Evolutionary conservation across 1,140 invertebrate genomes (phyloP).

Genomic region (Arion vulgaris): DNA sequence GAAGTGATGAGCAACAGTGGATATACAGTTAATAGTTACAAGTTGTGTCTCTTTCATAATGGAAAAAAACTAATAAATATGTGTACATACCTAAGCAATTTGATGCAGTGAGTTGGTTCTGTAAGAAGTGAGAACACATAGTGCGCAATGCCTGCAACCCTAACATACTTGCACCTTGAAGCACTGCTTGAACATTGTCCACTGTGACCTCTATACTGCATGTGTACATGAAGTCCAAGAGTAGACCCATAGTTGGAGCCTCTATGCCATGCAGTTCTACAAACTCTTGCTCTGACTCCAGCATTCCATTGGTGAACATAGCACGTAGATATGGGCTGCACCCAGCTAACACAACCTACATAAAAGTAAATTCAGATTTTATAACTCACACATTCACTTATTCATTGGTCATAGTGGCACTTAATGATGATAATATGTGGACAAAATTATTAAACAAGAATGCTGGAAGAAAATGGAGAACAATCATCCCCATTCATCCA

Average conservation of each 20-base stretch:
- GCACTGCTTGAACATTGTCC: slow-evolving; percentile 90
- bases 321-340: slow-evolving; percentile 69
- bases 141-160: slow-evolving; percentile 68
- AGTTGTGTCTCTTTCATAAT: no score
- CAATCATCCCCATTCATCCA: no score
- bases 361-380: no score
- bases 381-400: no score
- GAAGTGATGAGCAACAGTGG: no score
- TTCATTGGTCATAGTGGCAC: no score
- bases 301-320: slow-evolving; percentile 72
- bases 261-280: slow-evolving; percentile 87
- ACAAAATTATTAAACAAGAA: no score
- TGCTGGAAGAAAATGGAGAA: no score
- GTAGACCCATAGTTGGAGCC: slow-evolving; percentile 81
- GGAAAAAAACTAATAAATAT: no score
- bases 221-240: slow-evolving; percentile 94
- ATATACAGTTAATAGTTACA: no score
- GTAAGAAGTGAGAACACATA: slow-evolving; percentile 66
- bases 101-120: slow-evolving; percentile 64
- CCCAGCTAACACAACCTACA: slow-evolving; percentile 63
- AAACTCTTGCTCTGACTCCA: slow-evolving; percentile 76
- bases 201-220: slow-evolving; percentile 77
- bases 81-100: slow-evolving; percentile 65
- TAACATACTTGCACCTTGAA: slow-evolving; percentile 74
- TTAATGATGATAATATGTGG: no score